Evolutionary conservation across 2,888 invertebrate species (phyloP).

Genomic region (Drosophila incognita): DNA sequence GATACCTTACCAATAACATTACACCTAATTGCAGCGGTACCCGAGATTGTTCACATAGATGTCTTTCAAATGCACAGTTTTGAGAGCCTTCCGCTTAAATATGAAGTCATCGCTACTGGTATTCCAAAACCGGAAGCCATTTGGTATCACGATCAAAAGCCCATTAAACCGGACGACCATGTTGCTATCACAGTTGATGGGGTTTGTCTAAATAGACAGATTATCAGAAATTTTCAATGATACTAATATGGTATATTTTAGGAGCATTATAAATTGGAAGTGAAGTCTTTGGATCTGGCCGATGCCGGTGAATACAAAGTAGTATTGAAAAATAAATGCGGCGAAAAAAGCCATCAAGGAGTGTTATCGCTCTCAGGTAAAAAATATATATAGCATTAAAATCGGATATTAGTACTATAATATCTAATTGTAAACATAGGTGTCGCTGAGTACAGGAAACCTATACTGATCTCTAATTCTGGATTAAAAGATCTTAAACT

Average conservation of each 20-base stretch:
- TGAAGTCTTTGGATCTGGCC: constrained; percentile 88
- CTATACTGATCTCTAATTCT: constrained; percentile 89
- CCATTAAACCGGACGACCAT: constrained; percentile 88
- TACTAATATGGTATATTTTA: constrained; percentile 30
- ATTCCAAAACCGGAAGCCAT: constrained; percentile 91
- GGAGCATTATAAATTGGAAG: constrained; percentile 90
- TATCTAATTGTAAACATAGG: constrained; percentile 85
- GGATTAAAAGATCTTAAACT: constrained; percentile 90
- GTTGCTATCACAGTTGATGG: constrained; percentile 88
- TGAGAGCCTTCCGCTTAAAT: constrained; percentile 93
- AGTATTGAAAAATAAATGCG: constrained; percentile 92
- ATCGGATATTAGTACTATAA: too few species aligned
- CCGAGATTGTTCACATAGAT: constrained; percentile 89
- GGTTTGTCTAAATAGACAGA: constrained; percentile 58
- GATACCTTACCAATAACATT: not conserved
- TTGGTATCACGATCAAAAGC: constrained; percentile 92
- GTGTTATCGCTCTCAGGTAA: constrained; percentile 90
- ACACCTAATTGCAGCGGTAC: constrained; percentile 86
- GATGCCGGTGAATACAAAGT: constrained; percentile 95
- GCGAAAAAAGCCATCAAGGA: constrained; percentile 91
- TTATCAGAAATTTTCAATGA: accelerated
- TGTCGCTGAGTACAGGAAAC: constrained; percentile 91
- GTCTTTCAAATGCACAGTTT: constrained; percentile 91
- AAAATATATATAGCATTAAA: constrained; percentile 53
- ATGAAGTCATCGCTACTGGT: constrained; percentile 91